Evolutionary conservation across 2,113 vertebrate species (phyloP).

Genomic region (Catharus fuscescens): DNA sequence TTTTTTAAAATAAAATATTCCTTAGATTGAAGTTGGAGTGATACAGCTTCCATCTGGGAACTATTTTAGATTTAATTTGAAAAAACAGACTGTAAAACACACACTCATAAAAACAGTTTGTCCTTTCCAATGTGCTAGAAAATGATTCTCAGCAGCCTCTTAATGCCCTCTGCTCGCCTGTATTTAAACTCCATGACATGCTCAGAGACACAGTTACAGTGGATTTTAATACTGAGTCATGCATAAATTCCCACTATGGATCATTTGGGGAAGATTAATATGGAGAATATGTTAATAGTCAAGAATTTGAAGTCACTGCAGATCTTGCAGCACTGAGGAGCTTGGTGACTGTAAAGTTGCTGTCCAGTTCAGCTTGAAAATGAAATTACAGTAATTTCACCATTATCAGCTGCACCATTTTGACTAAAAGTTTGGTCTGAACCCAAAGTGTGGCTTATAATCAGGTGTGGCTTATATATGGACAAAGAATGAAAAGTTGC

Average conservation of each 20-base stretch:
- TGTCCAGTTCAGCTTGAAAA: not conserved
- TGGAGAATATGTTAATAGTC: not conserved
- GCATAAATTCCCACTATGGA: constrained; percentile 21
- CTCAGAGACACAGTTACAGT: not conserved
- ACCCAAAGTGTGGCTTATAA: no score
- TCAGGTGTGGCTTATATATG: no score
- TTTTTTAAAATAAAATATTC: not conserved
- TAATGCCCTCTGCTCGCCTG: not conserved
- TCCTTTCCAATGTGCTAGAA: constrained; percentile 8
- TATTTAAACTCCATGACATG: not conserved
- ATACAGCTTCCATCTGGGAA: constrained; percentile 21
- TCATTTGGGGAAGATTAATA: constrained; percentile 28
- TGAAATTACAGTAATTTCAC: not conserved
- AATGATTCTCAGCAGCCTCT: constrained; percentile 25
- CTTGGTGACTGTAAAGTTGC: not conserved
- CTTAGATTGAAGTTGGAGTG: not conserved
- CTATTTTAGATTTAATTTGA: constrained; percentile 6
- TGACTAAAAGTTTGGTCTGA: no score
- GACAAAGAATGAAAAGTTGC: no score
- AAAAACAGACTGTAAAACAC: constrained; percentile 40
- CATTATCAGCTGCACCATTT: no score
- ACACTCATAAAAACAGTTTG: constrained; percentile 4
- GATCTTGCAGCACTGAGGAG: not conserved
- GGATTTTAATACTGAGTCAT: not conserved
- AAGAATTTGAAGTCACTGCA: not conserved